phyloP scores from a whole-genome alignment of 2,113 vertebrate genomes.

The Campylorhamphus procurvoides region DNA sequence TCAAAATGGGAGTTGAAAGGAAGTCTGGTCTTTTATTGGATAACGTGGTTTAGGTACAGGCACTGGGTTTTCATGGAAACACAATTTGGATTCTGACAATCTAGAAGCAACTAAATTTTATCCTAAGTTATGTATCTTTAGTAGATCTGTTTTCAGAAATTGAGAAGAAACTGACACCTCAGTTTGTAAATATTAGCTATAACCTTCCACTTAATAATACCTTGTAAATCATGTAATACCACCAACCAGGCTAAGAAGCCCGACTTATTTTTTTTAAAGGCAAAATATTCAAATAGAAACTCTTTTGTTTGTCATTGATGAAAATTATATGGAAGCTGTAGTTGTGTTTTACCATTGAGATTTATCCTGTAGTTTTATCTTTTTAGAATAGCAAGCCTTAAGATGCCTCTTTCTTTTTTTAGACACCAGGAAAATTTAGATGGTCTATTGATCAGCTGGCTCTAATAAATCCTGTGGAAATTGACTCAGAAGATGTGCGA shows the following conservation, averaged over 20 bases:
- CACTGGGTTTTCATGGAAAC: background rate
- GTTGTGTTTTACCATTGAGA: background rate
- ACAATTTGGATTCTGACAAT: background rate
- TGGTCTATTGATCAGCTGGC: slow-evolving; percentile 98
- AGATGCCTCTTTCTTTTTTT: slow-evolving; percentile 18
- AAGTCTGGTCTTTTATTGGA: background rate
- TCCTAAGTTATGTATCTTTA: background rate
- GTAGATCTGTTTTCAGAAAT: background rate
- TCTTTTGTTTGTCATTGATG: background rate
- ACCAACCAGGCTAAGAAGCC: background rate
- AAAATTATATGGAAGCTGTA: background rate
- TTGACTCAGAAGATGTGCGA: slow-evolving; percentile 92
- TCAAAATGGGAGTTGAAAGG: background rate
- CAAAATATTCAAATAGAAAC: background rate
- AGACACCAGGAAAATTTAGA: slow-evolving; percentile 93
- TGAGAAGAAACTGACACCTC: background rate
- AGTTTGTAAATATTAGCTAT: background rate
- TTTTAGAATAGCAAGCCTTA: background rate
- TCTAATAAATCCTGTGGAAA: slow-evolving; percentile 91
- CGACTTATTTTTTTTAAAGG: background rate
- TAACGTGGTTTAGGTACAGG: background rate
- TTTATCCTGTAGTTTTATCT: background rate
- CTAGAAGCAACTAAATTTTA: background rate
- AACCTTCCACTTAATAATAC: background rate
- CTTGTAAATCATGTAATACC: background rate